Conservation (phyloP, 2,797 vertebrate species). For the Miichthys miiuy region DNA sequence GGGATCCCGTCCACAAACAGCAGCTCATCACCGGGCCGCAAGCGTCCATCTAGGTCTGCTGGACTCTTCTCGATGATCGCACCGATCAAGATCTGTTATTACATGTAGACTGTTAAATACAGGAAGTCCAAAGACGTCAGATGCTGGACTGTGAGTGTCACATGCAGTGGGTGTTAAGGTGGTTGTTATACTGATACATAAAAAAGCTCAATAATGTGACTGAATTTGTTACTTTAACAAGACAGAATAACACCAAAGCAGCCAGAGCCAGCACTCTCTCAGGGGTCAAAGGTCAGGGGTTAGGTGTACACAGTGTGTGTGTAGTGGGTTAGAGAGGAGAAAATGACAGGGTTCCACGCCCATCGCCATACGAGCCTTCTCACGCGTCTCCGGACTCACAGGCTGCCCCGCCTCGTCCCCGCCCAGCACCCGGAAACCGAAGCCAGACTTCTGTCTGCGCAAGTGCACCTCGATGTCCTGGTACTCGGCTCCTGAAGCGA, state of each 20-base stretch:
- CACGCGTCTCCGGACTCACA: conserved; percentile 91
- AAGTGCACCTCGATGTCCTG: conserved; percentile 97
- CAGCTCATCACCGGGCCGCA: conserved; percentile 96
- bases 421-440: conserved; percentile 97
- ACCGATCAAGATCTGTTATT: conserved; percentile 93
- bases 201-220: background rate
- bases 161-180: conserved; percentile 54
- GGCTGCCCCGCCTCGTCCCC: conserved; percentile 98
- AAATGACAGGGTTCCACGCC: conserved; percentile 83
- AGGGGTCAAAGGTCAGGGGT: conserved; percentile 72
- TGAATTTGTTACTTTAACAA: conserved; percentile 47
- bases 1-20: conserved; percentile 95
- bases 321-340: conserved; percentile 72
- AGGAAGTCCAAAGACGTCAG: background rate
- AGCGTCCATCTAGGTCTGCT: conserved; percentile 94
- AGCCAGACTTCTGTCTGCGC: conserved; percentile 96
- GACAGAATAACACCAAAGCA: conserved; percentile 58
- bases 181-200: conserved; percentile 49
- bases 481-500: conserved; percentile 88
- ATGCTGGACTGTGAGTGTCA: conserved; percentile 13
- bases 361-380: conserved; percentile 88
- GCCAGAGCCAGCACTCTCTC: conserved; percentile 73
- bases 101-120: conserved; percentile 10
- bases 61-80: conserved; percentile 98
- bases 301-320: conserved; percentile 63